Base-by-base conservation (phyloP, 2,888 invertebrate genomes). In the Hedychridium roseum region DNA sequence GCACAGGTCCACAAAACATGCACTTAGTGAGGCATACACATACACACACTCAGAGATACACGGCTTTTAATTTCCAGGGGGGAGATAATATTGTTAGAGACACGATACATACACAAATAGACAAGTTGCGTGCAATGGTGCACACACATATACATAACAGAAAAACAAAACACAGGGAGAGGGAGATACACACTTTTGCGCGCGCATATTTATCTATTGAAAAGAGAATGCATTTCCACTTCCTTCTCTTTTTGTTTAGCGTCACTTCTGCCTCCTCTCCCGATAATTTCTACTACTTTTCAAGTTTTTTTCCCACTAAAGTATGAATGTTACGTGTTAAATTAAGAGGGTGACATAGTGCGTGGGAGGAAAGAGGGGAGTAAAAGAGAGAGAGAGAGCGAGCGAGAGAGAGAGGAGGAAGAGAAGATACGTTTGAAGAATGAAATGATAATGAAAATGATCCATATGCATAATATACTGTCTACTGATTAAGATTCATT, bases 161-260 rank as follows among this genome's bases (percentile, higher is more conserved):
- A 6, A 11, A 38, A 18, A 54, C 26, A 39, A n/a, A 49, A 54
- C 30, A 46, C 16, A 14, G 28, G 50, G 39, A 39, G 48, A 54
- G 36, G 48, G 39, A 54, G 46, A 50, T 43, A 51, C 50, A 50
- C 43, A 54, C 50, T 50, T 37, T 50, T 52, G 50, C 50, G 57
- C 59, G 58, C 65, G 61, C 65, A 52, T 60, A 50, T 54, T 60
- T 60, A 56, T 58, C 56, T 51, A 54, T 36, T 56, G 57, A 39
- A 52, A 55, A 43, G 55, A 54, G 51, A 60, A 46, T 60, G 52
- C 51, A 50, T 60, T 57, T 54, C 58, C 58, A 50, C 54, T 62
- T 57, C 60, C 60, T 60, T 57, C 56, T 58, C 60, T 52, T 57
- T 58, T 60, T 56, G n/a, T n/a, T n/a, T n/a, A n/a, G n/a, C 50